Evolutionary conservation across 2,113 vertebrate species (phyloP).

Genomic region (Thryonomys swinderianus): DNA sequence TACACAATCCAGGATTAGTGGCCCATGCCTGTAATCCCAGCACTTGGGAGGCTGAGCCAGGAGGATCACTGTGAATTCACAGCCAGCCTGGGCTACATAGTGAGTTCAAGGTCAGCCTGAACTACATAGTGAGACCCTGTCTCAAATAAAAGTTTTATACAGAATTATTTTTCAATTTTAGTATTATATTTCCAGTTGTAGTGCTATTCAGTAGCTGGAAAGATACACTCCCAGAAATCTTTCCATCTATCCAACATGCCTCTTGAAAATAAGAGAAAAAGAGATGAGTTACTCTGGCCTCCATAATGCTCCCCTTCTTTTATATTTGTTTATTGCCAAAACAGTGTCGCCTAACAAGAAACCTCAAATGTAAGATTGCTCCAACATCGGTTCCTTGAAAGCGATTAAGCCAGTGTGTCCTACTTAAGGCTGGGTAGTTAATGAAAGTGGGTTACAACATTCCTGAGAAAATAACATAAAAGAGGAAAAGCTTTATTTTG

Average conservation of each 20-base stretch:
- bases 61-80: neutral
- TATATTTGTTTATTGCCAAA: neutral
- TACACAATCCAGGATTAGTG: neutral
- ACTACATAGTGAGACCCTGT: neutral
- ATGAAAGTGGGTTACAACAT: neutral
- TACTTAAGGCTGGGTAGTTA: neutral
- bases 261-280: neutral
- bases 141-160: neutral
- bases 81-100: neutral
- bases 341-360: neutral
- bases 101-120: no score
- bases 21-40: neutral
- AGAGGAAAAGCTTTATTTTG: neutral
- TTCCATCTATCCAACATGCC: neutral
- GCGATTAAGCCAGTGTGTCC: neutral
- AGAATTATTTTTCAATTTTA: conserved; percentile 26
- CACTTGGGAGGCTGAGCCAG: neutral
- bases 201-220: neutral
- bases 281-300: neutral
- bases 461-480: neutral
- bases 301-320: neutral
- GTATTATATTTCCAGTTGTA: no score
- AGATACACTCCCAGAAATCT: neutral
- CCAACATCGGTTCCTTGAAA: neutral
- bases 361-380: neutral